These are phyloP conservation scores for Lithophane ornitopus DNA, from an alignment of 2,888 invertebrate species.

Conservation along the genomic window DNA sequence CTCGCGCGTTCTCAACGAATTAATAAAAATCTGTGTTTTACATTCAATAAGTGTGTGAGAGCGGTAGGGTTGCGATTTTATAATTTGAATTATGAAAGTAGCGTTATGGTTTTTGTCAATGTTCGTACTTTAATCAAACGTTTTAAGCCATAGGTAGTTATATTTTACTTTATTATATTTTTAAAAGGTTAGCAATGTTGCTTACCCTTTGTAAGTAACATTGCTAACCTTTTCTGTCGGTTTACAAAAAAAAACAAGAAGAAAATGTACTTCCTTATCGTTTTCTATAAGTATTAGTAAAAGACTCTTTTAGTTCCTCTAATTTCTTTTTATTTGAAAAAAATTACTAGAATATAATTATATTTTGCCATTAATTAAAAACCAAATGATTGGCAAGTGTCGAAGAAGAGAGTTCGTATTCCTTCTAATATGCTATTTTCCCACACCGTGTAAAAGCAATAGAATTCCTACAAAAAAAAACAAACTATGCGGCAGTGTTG, in stretches of 20 bases:
- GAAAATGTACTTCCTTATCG: too few relatives aligned
- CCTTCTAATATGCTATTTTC: not conserved
- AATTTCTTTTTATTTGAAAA: too few relatives aligned
- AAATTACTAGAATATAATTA: too few relatives aligned
- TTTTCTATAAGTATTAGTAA: too few relatives aligned
- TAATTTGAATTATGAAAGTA: not conserved
- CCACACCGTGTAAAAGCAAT: not conserved
- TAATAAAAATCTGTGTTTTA: slow-evolving; percentile 68
- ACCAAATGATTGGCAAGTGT: not conserved
- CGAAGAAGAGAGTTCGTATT: not conserved
- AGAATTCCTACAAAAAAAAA: not conserved
- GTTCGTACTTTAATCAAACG: too few relatives aligned
- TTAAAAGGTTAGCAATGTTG: not conserved
- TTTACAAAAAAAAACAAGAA: not conserved
- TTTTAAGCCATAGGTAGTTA: not conserved
- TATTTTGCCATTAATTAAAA: too few relatives aligned
- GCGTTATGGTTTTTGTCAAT: too few relatives aligned
- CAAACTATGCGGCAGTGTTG: not conserved
- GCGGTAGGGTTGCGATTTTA: slow-evolving; percentile 44
- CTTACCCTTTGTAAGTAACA: not conserved
- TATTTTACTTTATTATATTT: too few relatives aligned
- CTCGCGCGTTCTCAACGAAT: slow-evolving; percentile 66
- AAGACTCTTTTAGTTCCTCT: too few relatives aligned
- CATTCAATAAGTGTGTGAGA: slow-evolving; percentile 59
- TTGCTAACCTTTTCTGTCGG: not conserved